Conservation (phyloP, 2,888 invertebrate species). For the Teleiodes luculella region DNA sequence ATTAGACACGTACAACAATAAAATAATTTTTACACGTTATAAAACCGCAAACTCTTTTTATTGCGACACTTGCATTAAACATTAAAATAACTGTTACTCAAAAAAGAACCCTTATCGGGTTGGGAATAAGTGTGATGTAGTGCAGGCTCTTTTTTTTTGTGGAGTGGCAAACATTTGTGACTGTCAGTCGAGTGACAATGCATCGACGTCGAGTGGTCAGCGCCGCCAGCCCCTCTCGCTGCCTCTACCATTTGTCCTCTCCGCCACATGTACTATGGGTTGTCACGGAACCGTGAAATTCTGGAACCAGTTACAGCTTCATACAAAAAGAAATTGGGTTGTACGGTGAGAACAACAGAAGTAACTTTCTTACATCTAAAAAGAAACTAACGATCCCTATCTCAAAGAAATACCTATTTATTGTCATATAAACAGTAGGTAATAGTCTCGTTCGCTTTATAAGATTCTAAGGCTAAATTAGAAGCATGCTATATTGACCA, state of each 20-base stretch:
- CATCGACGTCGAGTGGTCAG: conserved; percentile 49
- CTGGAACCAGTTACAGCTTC: background rate
- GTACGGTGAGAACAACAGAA: too few relatives aligned
- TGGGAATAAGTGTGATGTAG: conserved; percentile 9
- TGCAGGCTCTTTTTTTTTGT: conserved; percentile 34
- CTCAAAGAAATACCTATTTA: too few relatives aligned
- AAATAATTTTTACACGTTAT: conserved; percentile 39
- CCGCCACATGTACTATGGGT: background rate
- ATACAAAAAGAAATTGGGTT: too few relatives aligned
- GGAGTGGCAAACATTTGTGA: conserved; percentile 65
- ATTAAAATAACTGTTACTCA: background rate
- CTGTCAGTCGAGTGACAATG: conserved; percentile 44
- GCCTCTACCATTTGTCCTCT: conserved; percentile 40
- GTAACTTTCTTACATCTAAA: too few relatives aligned
- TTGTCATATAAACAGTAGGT: too few relatives aligned
- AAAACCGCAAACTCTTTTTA: conserved; percentile 34
- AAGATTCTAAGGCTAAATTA: too few relatives aligned
- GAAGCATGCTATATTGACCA: too few relatives aligned
- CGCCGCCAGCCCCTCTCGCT: conserved; percentile 33
- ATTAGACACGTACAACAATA: conserved; percentile 55
- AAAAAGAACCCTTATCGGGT: conserved; percentile 1
- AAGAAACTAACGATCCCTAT: too few relatives aligned
- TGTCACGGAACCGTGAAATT: background rate
- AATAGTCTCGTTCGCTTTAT: too few relatives aligned
- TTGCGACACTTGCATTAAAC: conserved; percentile 22